Evolutionary conservation across 2,113 vertebrate genomes (phyloP), one percentile per base, ranked within the genome.

Genomic region (Nycticebus coucang): DNA sequence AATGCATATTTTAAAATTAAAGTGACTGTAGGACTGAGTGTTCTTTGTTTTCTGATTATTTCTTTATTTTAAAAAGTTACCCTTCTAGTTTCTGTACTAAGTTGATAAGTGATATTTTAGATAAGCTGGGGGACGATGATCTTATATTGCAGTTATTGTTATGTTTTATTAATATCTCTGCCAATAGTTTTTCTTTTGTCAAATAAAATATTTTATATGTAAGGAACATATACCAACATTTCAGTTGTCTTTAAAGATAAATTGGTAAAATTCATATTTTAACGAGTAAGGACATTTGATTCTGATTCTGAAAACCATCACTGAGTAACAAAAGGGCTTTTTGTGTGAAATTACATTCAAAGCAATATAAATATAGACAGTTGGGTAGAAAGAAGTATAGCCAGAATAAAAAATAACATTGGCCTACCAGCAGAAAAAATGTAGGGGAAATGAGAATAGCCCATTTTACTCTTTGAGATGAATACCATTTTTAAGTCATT

Each of bases 1-100:
- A 33, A 41, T 84, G 21, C 9, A 55, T 68, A 74, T 72, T 96
- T 96, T 84, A 84, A 93, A 74, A 80, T 92, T 92, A 95, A 89
- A 94, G 80, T 92, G n/a, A 96, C 17, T 24, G 7, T 66, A 83
- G 24, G 17, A 37, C 64, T 90, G 35, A 53, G 33, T 77, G 74
- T 79, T 79, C n/a, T 60, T 71, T 96, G 57, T 93, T 95, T 95
- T 91, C 41, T 97, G 7, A 95, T 95, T 91, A 13, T 80, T 81
- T 7, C 17, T 87, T 33, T 95, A 55, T 93, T 74, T 30, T 24
- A 13, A 79, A 66, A 75, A 33, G 59, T 94, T 80, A 94, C 50
- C 21, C 81, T 78, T 10, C 7, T 90, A 55, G 14, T 19, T 79
- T 95, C 80, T 97, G 21, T 72, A 91, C 57, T 75, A 85, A 72